Base-by-base conservation (phyloP, 2,113 vertebrate genomes). In the Nyctereutes procyonoides region DNA sequence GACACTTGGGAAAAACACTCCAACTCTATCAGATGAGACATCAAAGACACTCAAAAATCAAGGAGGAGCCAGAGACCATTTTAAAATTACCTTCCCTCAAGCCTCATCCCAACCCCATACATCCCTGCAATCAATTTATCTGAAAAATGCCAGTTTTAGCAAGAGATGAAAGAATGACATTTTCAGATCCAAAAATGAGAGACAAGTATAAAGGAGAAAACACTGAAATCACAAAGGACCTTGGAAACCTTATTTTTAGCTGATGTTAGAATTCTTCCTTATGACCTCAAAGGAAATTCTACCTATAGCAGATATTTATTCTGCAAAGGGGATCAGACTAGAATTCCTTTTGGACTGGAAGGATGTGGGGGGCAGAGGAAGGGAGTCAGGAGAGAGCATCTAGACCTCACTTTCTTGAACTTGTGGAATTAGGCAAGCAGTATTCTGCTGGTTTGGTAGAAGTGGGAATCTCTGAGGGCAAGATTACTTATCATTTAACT, bases 261-360 rank as follows among this genome's bases (percentile, higher is more conserved):
- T 58, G 81, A 91, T 69, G 43, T 26, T 48, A 88, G 90, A 95
- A 96, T 94, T 88, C 58, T 80, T 87, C 87, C 87, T 48, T 73
- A 30, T 22, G 56, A 76, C 51, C 35, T 30, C 77, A 74, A 56
- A 92, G 85, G 85, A 76, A 87, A 85, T 80, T 90, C 38, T 88
- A 22, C n/a, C 19, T 74, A 63, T 67, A 94, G 56, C 56, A 94
- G 76, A 60, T 56, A 87, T 94, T 88, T 92, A 15, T 35, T 92
- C 79, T 58, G 24, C 48, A 94, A 65, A 19, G 38, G 15, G 6
- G 22, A 51, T 91, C 30, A 88, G 35, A 55, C 14, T 77, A 43
- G 32, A 65, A 90, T 92, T 95, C 38, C 35, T 32, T 63, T 3
- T 0, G 0, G 15, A 43, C 51, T 69, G 26, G 80, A 87, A 82